Evolutionary conservation across 2,113 vertebrate species (phyloP), one percentile per base, ranked within the genome.

Genomic region (Serilophus lunatus): DNA sequence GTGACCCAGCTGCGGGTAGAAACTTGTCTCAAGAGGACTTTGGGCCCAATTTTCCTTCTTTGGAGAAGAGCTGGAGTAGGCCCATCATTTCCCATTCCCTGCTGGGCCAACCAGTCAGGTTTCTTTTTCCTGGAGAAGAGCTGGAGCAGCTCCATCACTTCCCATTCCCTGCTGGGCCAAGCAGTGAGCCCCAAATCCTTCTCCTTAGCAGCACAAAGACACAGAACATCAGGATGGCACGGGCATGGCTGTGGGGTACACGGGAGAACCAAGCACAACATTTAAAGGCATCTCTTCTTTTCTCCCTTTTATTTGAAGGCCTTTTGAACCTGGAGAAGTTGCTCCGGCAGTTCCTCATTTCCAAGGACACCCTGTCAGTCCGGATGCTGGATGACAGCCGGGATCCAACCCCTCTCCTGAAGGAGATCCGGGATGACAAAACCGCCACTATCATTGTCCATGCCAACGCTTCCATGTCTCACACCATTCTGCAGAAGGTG

Each of bases 341-440:
- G 97, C 98, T 99, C 56, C 98, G 99, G 59, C 99, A 99, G 95
- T 99, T 99, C 98, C 99, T 99, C 61, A 99, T 99, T 96, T 99
- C 99, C 97, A 99, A 99, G 98, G 99, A 99, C 95, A 99, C 99
- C 0, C 98, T 99, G 70, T 99, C 99, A 0, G 99, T 99, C 77
- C 98, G 99, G 96, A 99, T 99, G 99, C 97, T 99, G 79, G 99
- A 99, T 35, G 99, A 99, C 97, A 99, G 98, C 96, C 97, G 99
- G 93, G 99, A 99, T 71, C 99, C 99, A 16, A 99, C 99, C 36
- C 99, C 99, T 0, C 98, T 99, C 38, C 98, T 99, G 33, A 99
- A 99, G 95, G 99, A 99, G 97, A 99, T 99, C 86, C 97, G 99
- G 17, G 99, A 99, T 1, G 99, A 99, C 98, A 99, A 99, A 98